Evolutionary conservation across 2,797 vertebrate genomes (phyloP), one percentile per base, ranked within the genome.

Genomic region (Diplodus puntazzo): DNA sequence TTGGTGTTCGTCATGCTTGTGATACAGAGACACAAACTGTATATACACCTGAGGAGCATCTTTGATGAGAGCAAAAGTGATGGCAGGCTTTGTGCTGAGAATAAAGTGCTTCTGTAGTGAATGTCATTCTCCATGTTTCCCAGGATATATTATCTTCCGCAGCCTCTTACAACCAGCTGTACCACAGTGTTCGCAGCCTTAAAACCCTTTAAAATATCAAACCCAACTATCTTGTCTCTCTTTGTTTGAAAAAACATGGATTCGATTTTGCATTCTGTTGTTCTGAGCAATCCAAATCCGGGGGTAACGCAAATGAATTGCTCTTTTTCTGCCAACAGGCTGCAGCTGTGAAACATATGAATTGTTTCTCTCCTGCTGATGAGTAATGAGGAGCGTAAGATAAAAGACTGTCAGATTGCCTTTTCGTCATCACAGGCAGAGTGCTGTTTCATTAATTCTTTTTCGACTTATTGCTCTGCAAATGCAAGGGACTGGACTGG

Each of bases 321-420:
- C 78, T 81, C 84, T 88, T 73, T 25, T 73, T 83, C 77, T 92
- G 92, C 90, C 88, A 92, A 87, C 76, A 89, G 83, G 82, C 89
- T 92, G 89, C 93, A 94, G 92, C 92, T 94, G 93, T 86, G 92
- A 87, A 91, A 83, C 92, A 93, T 90, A 88, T 93, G 91, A 91
- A 89, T 90, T 85, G 87, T 93, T 91, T 91, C 88, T 88, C 84
- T 92, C 90, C 88, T 82, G 88, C 88, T 91, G 89, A 92, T 94
- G 92, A 94, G 90, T 93, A 92, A 94, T 92, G 92, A 90, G 87
- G 79, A 88, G 89, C 46, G 45, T 42, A 39, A 92, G 89, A 92
- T 92, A 93, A 93, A 93, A 93, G 92, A 86, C 86, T 83, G 88
- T 91, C 88, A 90, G 85, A 86, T 87, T 83, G 87, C 80, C 77